Evolutionary conservation across 2,888 invertebrate genomes (phyloP), one percentile per base, ranked within the genome.

Genomic region (Dexiosoma caninum): DNA sequence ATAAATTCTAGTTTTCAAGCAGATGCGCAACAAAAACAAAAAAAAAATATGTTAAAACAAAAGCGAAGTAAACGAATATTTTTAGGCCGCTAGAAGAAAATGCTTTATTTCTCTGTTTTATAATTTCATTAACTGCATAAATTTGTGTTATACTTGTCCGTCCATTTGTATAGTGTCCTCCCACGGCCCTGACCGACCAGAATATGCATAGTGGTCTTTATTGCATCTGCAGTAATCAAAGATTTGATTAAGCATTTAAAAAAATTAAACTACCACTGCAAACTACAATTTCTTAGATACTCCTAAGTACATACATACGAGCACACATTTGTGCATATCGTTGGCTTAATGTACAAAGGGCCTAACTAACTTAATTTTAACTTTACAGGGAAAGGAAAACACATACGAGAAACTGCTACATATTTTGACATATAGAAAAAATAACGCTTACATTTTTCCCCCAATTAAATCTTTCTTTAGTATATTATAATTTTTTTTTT

Each of bases 161-260:
- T 8, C 21, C 23, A 21, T 46, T 46, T 32, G 27, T 7, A 3
- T 49, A 14, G 6, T 21, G 21, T 5, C 9, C 2, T 10, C 49
- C 40, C n/a, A 14, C 51, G 59, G 30, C 35, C 44, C 23, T 75
- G 21, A 7, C 19, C 16, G 1, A 9, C 21, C 44, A 21, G n/a
- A n/a, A n/a, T 27, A 49, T 57, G 10, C 60, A 4, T 30, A 42
- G 19, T 46, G 32, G 9, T 55, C 46, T 78, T 71, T 49, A 70
- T 53, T 70, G 53, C 79, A 75, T 80, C 78, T 80, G 75, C 75
- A 80, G 79, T 59, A 75, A 75, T 75, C 57, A 80, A 53, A 64
- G 37, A 60, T 80, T 70, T 80, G 79, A 80, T 80, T 75, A 80
- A 80, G 79, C 75, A 75, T 80, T 80, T 70, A 60, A 66, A 51